Evolutionary conservation across 2,797 vertebrate species (phyloP).

Genomic region (Bryconaethiops microstoma): DNA sequence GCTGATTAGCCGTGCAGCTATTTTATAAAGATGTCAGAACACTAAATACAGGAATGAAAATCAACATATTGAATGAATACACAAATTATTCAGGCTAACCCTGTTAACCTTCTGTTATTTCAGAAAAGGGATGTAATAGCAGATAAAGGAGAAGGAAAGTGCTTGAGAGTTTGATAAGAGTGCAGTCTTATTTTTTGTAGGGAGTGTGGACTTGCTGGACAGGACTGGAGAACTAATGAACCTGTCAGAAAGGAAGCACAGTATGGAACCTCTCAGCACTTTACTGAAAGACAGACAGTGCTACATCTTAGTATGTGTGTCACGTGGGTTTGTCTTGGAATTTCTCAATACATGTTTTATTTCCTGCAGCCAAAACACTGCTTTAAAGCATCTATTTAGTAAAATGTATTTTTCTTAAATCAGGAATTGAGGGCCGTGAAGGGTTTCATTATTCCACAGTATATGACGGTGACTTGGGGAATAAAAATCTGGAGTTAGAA

Average conservation of each 20-base stretch:
- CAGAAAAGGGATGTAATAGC: not conserved
- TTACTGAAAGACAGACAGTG: conserved; percentile 68
- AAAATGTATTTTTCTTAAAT: not conserved
- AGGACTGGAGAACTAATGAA: conserved; percentile 67
- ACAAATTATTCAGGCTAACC: too few species aligned
- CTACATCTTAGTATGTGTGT: conserved; percentile 69
- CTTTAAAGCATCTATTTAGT: too few species aligned
- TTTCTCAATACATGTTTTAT: not conserved
- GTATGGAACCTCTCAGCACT: conserved; percentile 63
- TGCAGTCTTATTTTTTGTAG: conserved; percentile 48
- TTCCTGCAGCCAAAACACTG: not conserved
- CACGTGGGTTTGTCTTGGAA: conserved; percentile 63
- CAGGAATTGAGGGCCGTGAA: conserved; percentile 64
- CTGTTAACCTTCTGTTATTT: not conserved
- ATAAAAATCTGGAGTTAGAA: conserved; percentile 69
- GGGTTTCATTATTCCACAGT: conserved; percentile 68
- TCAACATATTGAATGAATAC: too few species aligned
- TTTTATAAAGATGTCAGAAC: too few species aligned
- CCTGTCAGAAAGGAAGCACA: conserved; percentile 64
- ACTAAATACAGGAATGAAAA: too few species aligned
- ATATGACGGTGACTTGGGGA: conserved; percentile 59
- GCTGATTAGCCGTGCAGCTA: too few species aligned
- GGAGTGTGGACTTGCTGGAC: conserved; percentile 73
- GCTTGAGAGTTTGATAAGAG: not conserved
- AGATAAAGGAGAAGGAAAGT: not conserved